phyloP scores from a whole-genome alignment of 2,113 vertebrate genomes.

The Toxotes chatareus region DNA sequence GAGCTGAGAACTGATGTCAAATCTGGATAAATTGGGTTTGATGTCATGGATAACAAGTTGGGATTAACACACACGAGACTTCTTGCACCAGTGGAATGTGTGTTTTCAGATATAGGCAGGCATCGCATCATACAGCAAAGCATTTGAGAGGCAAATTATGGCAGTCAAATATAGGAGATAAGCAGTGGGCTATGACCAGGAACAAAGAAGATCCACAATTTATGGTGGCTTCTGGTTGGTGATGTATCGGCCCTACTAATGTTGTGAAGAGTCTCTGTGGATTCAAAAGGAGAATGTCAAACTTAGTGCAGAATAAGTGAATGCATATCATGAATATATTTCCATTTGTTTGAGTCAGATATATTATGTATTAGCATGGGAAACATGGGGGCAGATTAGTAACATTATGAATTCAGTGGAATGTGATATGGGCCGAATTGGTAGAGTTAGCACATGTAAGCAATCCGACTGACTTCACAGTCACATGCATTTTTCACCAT shows the following conservation, averaged over 20 bases:
- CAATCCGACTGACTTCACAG: constrained; percentile 34
- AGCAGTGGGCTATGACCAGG: constrained; percentile 66
- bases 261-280: constrained; percentile 40
- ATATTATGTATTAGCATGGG: constrained; percentile 53
- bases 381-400: constrained; percentile 55
- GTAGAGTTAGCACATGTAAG: constrained; percentile 28
- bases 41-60: constrained; percentile 77
- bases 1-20: constrained; percentile 74
- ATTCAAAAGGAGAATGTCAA: constrained; percentile 51
- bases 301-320: constrained; percentile 61
- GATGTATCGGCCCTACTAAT: constrained; percentile 43
- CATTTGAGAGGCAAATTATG: constrained; percentile 74
- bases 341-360: constrained; percentile 63
- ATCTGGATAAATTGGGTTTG: constrained; percentile 78
- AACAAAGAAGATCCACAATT: constrained; percentile 56
- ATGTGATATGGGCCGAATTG: constrained; percentile 25
- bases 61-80: constrained; percentile 68
- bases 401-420: constrained; percentile 36
- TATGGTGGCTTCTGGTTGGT: constrained; percentile 28
- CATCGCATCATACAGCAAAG: constrained; percentile 37
- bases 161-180: constrained; percentile 70
- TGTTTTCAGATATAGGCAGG: constrained; percentile 54
- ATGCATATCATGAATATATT: constrained; percentile 70
- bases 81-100: constrained; percentile 51
- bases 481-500: constrained; percentile 26